These are phyloP conservation scores for Neuroscelio doddi DNA, from an alignment of 2,888 invertebrate genomes.

Conservation along the genomic window DNA sequence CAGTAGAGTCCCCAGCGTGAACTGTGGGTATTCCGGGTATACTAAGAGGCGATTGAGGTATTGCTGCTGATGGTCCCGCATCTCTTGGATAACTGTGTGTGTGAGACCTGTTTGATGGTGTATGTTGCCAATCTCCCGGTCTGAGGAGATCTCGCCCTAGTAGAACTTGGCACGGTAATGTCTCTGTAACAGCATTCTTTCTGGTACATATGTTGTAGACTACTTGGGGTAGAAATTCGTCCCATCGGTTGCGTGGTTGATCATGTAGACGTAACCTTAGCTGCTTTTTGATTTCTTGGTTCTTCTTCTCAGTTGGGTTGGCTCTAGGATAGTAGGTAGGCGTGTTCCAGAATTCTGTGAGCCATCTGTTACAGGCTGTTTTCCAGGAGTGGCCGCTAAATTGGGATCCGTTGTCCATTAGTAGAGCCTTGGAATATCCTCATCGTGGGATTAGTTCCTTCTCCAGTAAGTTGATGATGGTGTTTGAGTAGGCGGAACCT, in stretches of 20 bases:
- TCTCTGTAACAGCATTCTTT: constrained; percentile 28
- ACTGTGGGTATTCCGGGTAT: not conserved
- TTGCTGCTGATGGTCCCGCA: not conserved
- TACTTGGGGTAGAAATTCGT: constrained; percentile 6
- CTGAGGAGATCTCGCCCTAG: not conserved
- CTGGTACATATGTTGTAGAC: constrained; percentile 17
- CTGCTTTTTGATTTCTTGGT: constrained; percentile 52
- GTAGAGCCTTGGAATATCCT: constrained; percentile 9
- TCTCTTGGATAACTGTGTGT: not conserved
- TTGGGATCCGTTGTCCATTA: constrained; percentile 26
- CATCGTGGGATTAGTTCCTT: not conserved
- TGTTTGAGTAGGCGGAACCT: constrained; percentile 1
- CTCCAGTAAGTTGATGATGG: constrained; percentile 15
- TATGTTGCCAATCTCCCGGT: constrained; percentile 1
- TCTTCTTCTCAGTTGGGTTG: constrained; percentile 48
- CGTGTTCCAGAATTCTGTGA: constrained; percentile 43
- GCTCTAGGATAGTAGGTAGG: constrained; percentile 46
- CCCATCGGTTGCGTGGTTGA: constrained; percentile 11
- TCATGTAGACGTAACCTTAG: constrained; percentile 36
- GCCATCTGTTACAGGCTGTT: constrained; percentile 2
- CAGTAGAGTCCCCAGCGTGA: not conserved
- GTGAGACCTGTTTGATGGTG: too few relatives aligned
- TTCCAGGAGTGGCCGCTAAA: not conserved
- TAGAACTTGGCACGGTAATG: constrained; percentile 1
- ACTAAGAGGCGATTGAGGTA: not conserved